These are phyloP conservation scores for Chitala chitala DNA, from an alignment of 2,113 vertebrate genomes.

Conservation along the genomic window DNA sequence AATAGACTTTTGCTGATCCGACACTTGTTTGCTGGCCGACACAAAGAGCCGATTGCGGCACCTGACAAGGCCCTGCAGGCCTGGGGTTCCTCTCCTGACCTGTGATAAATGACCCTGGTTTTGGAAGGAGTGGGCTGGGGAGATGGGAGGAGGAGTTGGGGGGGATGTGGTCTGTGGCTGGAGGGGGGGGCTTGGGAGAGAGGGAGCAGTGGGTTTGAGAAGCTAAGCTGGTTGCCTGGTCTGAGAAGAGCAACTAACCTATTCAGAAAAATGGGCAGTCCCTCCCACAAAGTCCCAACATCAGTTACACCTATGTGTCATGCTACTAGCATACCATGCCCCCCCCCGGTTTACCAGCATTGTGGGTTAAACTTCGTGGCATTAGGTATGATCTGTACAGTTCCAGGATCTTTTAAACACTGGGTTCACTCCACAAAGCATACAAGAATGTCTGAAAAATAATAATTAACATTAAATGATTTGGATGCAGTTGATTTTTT, in stretches of 20 bases:
- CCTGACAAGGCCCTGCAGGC: slow-evolving; percentile 84
- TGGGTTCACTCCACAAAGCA: no score
- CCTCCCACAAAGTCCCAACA: background rate
- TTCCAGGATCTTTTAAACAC: slow-evolving; percentile 1
- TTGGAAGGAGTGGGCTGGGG: slow-evolving; percentile 39
- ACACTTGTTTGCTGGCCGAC: slow-evolving; percentile 99
- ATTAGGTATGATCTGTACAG: background rate
- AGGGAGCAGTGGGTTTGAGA: slow-evolving; percentile 37
- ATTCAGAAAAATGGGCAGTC: background rate
- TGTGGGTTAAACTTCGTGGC: background rate
- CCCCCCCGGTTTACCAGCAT: background rate
- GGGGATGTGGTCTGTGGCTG: background rate
- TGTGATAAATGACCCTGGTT: slow-evolving; percentile 93
- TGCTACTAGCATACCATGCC: background rate
- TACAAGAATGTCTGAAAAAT: no score
- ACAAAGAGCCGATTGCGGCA: slow-evolving; percentile 94
- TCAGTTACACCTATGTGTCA: slow-evolving; percentile 23
- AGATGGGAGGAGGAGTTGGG: slow-evolving; percentile 36
- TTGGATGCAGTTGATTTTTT: no score
- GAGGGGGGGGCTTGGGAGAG: slow-evolving; percentile 33
- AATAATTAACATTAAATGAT: no score
- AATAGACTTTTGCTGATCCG: slow-evolving; percentile 99
- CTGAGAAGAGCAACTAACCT: background rate
- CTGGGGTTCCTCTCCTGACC: slow-evolving; percentile 85
- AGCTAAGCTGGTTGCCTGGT: slow-evolving; percentile 23